Evolutionary conservation across 2,797 vertebrate species (phyloP), one percentile per base, ranked within the genome.

Genomic region (Rhynchotus rufescens): DNA sequence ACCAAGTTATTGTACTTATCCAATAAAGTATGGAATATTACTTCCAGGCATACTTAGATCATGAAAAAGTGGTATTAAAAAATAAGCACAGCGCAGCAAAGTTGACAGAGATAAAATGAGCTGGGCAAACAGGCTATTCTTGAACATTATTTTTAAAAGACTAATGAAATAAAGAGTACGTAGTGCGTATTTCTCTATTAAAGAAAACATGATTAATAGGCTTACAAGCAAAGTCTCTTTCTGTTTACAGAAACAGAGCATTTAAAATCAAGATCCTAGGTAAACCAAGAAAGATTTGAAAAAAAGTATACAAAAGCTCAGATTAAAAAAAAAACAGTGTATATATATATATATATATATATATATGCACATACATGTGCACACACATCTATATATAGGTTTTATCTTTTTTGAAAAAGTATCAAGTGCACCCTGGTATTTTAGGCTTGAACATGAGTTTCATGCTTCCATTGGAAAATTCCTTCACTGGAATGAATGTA

Each of bases 191-290:
- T 38, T 64, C 84, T 86, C 77, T 44, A 34, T 12, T n/a, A 68
- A 0, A 17, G 64, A 85, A 62, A 71, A 65, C 28, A 22, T 30
- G 15, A 69, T 69, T 65, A 80, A 81, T 23, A 44, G 15, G 34
- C 62, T 52, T 45, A 71, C 56, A 66, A 86, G 88, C 21, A 89
- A 51, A 93, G 28, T 85, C 88, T 69, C 84, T 22, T 79, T 82
- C 89, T 88, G 71, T 74, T 83, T 81, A 47, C 75, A 61, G 84
- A 90, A 87, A 81, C 1, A 22, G 30, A 62, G 44, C 67, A 85
- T 17, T 74, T 87, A 88, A 89, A 95, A 88, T 93, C 78, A 93
- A 94, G 95, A 94, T 78, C 75, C 88, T 69, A 85, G 78, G 78
- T 81, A 80, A n/a, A 84, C 5, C n/a, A 86, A 67, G 34, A 83